Percentiles rank a stretch among this genome's conserved stretches.
phyloP scores from a whole-genome alignment of 2,797 vertebrate species.

The Paramormyrops hopkinsi region DNA sequence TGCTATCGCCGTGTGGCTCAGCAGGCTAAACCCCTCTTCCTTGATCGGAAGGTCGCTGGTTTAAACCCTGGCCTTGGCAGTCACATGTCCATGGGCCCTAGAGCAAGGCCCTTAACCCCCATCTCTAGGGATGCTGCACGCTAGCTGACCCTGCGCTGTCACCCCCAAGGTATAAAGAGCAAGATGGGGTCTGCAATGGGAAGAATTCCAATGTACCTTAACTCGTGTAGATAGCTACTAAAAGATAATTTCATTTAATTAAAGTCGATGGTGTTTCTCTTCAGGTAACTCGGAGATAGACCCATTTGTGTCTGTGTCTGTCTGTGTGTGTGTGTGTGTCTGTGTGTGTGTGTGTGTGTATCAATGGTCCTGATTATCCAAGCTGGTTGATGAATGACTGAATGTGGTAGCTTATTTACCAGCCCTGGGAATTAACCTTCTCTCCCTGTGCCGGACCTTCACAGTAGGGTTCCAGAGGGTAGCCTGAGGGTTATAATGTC shows the following conservation, averaged over 20 bases:
- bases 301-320: too few relatives aligned
- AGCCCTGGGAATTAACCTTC: conserved; percentile 18
- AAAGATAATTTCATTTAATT: neutral
- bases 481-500: conserved; percentile 4
- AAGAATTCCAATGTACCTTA: neutral
- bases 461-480: neutral
- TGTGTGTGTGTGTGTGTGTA: conserved; percentile 33
- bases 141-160: neutral
- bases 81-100: too few relatives aligned
- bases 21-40: neutral
- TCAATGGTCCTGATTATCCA: conserved; percentile 53
- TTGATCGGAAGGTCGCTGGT: neutral
- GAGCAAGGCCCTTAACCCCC: too few relatives aligned
- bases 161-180: neutral
- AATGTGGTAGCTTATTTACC: conserved; percentile 56
- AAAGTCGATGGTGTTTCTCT: neutral
- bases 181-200: neutral
- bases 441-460: neutral
- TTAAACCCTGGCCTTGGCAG: too few relatives aligned
- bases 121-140: neutral
- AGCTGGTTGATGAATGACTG: conserved; percentile 51
- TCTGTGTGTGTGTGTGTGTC: conserved; percentile 37
- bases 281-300: neutral
- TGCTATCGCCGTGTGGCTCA: neutral
- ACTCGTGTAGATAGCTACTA: neutral